Evolutionary conservation across 2,113 vertebrate genomes (phyloP).

Genomic region (Dasyornis broadbenti): DNA sequence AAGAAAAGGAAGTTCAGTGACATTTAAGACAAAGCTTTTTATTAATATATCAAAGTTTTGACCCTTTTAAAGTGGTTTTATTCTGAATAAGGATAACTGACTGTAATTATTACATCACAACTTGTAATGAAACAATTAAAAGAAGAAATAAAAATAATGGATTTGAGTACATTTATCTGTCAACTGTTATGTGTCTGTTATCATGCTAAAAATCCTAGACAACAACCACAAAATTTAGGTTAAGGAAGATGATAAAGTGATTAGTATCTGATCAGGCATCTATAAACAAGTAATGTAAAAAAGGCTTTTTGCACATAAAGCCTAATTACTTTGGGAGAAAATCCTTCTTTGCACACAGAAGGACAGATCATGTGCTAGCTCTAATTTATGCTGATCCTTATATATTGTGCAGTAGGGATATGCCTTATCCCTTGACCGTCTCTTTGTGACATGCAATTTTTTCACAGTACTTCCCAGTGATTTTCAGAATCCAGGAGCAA

Average conservation of each 20-base stretch:
- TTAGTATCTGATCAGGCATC: slow-evolving; percentile 13
- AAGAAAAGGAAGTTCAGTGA: background rate
- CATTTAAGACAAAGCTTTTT: background rate
- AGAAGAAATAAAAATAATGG: background rate
- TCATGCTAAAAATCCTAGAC: background rate
- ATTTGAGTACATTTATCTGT: background rate
- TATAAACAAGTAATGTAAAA: slow-evolving; percentile 7
- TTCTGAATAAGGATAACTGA: background rate
- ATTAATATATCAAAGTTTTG: background rate
- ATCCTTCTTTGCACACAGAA: slow-evolving; percentile 38
- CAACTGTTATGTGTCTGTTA: background rate
- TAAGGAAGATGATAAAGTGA: slow-evolving; percentile 11
- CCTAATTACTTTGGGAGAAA: slow-evolving; percentile 36
- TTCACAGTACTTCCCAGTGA: background rate
- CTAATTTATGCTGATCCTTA: slow-evolving; percentile 62
- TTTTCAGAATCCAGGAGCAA: slow-evolving; percentile 13
- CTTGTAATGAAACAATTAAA: background rate
- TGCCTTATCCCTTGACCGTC: slow-evolving; percentile 33
- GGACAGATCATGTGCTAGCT: slow-evolving; percentile 25
- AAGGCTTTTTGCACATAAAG: slow-evolving; percentile 21
- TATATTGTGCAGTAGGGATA: slow-evolving; percentile 6
- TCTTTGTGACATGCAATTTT: background rate
- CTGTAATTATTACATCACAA: background rate
- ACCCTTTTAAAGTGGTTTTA: background rate
- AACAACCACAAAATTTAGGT: background rate